These are phyloP conservation scores for Stenurella melanura DNA, from an alignment of 2,888 invertebrate genomes.

Conservation along the genomic window DNA sequence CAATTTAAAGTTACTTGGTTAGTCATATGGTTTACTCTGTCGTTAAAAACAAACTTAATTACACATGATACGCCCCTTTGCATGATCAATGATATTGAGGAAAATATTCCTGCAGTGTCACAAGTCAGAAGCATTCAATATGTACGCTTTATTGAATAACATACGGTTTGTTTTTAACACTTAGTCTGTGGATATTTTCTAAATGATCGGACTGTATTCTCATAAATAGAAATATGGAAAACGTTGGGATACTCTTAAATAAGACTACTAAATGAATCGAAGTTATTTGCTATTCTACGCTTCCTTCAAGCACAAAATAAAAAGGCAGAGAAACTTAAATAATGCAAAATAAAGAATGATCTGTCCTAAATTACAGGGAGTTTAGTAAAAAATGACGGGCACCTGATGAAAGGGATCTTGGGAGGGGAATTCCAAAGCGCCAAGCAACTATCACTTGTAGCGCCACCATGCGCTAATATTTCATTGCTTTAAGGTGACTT, in stretches of 20 bases:
- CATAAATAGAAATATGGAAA: constrained; percentile 17
- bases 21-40: too few relatives aligned
- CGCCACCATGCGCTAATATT: too few relatives aligned
- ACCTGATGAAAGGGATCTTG: background rate
- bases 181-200: constrained; percentile 2
- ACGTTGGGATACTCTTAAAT: constrained; percentile 1
- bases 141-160: background rate
- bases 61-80: too few relatives aligned
- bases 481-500: too few relatives aligned
- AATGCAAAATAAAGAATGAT: constrained; percentile 20
- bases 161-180: background rate
- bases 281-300: constrained; percentile 30
- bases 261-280: constrained; percentile 13
- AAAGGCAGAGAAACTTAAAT: constrained; percentile 9
- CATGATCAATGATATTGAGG: too few relatives aligned
- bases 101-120: too few relatives aligned
- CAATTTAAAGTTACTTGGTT: too few relatives aligned
- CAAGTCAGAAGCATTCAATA: too few relatives aligned
- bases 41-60: too few relatives aligned
- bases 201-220: background rate
- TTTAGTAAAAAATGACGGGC: background rate
- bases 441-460: background rate
- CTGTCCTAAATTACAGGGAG: constrained; percentile 14
- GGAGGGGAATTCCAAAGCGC: too few relatives aligned
- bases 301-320: constrained; percentile 22